Percentiles rank a stretch among this genome's conserved stretches.
These are phyloP conservation scores for Gorilla gorilla DNA, from an alignment of 2,113 vertebrate genomes.

Conservation along the genomic window DNA sequence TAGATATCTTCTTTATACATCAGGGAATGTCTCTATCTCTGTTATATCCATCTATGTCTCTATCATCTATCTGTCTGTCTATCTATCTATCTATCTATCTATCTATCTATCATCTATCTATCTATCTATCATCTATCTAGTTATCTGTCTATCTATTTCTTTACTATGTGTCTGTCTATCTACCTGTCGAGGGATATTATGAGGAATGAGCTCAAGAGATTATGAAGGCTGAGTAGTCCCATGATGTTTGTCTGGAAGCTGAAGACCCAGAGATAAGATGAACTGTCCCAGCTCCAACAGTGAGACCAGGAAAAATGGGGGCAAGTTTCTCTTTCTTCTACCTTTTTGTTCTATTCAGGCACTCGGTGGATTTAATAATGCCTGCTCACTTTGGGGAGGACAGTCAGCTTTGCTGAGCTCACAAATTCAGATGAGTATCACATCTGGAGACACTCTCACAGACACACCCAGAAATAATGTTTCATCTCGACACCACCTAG, in stretches of 20 bases:
- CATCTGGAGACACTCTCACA: neutral
- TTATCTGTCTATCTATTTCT: neutral
- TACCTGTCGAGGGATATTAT: neutral
- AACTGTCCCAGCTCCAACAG: neutral
- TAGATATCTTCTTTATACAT: neutral
- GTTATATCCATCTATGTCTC: neutral
- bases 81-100: neutral
- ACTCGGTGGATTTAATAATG: neutral
- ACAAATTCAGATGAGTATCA: neutral
- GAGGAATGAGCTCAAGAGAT: neutral
- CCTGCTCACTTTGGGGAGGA: too few relatives aligned
- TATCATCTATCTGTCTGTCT: neutral
- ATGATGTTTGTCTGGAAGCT: neutral
- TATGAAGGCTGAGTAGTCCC: neutral
- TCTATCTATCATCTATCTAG: neutral
- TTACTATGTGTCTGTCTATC: neutral
- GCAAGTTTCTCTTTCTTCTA: neutral
- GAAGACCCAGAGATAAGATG: neutral
- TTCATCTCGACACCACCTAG: neutral
- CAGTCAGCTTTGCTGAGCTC: neutral
- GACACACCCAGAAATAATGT: neutral
- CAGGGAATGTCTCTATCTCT: neutral
- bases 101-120: neutral
- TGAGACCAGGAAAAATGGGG: neutral
- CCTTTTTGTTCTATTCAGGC: too few relatives aligned